Conservation (phyloP, 2,113 vertebrate genomes). For the Sapayoa aenigma region DNA sequence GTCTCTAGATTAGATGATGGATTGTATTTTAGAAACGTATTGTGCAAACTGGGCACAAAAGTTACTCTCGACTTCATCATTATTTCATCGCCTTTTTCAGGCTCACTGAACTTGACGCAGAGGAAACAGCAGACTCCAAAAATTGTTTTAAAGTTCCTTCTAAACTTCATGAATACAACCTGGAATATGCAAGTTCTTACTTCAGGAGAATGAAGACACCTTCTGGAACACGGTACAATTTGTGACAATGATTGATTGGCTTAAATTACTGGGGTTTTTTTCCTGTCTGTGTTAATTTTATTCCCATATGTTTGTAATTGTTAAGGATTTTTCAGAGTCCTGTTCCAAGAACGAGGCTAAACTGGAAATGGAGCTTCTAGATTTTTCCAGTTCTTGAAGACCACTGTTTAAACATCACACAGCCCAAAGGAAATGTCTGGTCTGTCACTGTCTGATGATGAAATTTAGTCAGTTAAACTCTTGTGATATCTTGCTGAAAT, state of each 20-base stretch:
- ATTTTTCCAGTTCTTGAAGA: background rate
- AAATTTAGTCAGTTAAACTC: background rate
- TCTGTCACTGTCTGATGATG: background rate
- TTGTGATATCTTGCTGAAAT: background rate
- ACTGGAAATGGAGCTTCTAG: background rate
- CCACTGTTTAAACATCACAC: background rate
- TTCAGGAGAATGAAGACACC: background rate
- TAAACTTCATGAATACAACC: background rate
- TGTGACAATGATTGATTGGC: background rate
- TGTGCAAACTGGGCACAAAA: conserved; percentile 16
- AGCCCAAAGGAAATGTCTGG: background rate
- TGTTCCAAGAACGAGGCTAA: background rate
- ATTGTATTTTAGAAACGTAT: background rate
- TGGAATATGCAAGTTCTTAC: background rate
- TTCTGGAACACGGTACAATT: background rate
- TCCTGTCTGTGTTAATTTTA: background rate
- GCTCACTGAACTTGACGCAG: background rate
- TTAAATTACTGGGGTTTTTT: background rate
- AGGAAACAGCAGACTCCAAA: background rate
- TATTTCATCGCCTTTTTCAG: background rate
- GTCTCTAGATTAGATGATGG: background rate
- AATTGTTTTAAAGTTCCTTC: background rate
- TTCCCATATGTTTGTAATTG: background rate
- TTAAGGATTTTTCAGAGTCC: background rate
- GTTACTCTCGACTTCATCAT: background rate